These are phyloP conservation scores for Nyleta sp. DNA, from an alignment of 2,888 invertebrate species.

Conservation along the genomic window DNA sequence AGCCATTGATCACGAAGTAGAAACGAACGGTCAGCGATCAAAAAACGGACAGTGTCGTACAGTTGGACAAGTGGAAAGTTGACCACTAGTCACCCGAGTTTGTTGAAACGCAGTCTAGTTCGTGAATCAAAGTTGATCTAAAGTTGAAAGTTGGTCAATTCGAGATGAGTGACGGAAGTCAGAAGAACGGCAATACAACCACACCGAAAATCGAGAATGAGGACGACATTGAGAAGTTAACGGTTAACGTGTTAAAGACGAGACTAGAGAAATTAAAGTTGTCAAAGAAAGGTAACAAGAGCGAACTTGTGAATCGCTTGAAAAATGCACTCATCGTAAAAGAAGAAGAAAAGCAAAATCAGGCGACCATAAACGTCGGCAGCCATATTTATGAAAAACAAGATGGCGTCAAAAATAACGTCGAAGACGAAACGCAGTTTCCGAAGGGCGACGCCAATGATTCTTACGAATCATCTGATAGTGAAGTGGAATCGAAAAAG, in stretches of 20 bases:
- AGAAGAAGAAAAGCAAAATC: neutral
- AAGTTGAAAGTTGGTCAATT: neutral
- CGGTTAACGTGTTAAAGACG: neutral
- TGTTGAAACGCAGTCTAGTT: neutral
- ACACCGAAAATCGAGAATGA: neutral
- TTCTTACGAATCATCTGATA: too few species aligned
- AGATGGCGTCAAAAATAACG: too few species aligned
- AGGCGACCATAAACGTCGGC: neutral
- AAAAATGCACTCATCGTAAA: neutral
- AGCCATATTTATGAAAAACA: too few species aligned
- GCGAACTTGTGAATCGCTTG: neutral
- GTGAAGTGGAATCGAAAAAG: too few species aligned
- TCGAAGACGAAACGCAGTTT: too few species aligned
- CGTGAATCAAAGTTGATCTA: neutral
- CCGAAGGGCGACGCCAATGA: too few species aligned
- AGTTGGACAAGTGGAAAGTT: constrained; percentile 17
- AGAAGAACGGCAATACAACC: too few species aligned
- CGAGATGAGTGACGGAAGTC: neutral
- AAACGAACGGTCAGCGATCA: neutral
- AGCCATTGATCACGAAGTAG: neutral
- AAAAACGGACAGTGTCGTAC: neutral
- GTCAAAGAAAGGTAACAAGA: constrained; percentile 5
- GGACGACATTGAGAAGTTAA: neutral
- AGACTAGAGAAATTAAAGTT: neutral
- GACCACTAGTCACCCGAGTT: constrained; percentile 1